Evolutionary conservation across 2,888 invertebrate species (phyloP).

Genomic region (Gymnocheta viridis): DNA sequence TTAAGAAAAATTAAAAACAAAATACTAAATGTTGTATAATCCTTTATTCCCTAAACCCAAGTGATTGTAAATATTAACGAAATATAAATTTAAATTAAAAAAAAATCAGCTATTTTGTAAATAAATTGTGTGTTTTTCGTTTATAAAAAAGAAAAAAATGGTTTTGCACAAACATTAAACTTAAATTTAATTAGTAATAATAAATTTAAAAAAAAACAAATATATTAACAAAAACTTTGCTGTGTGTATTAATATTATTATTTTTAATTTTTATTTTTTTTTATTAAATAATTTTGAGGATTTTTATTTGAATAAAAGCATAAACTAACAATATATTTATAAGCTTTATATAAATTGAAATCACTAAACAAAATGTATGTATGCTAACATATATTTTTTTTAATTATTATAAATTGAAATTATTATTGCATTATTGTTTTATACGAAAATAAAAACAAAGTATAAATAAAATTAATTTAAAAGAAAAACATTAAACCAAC

Average conservation of each 20-base stretch:
- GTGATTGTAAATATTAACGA: constrained; percentile 65
- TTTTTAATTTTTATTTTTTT: constrained; percentile 12
- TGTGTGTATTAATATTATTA: constrained; percentile 57
- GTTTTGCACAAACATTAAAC: constrained; percentile 57
- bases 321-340: constrained; percentile 27
- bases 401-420: background rate
- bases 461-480: constrained; percentile 28
- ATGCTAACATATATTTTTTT: constrained; percentile 44
- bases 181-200: constrained; percentile 30
- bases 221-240: constrained; percentile 47
- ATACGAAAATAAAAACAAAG: constrained; percentile 29
- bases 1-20: constrained; percentile 51
- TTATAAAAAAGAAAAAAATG: constrained; percentile 37
- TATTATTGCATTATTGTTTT: constrained; percentile 33
- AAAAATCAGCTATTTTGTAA: constrained; percentile 58
- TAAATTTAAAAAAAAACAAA: constrained; percentile 18
- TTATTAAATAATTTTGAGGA: constrained; percentile 18
- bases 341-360: constrained; percentile 55
- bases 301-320: background rate
- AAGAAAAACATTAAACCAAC: constrained; percentile 20
- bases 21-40: constrained; percentile 63
- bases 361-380: constrained; percentile 23
- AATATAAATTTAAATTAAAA: constrained; percentile 12
- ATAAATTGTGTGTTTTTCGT: constrained; percentile 66
- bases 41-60: constrained; percentile 26